These are phyloP conservation scores for Steinernema feltiae DNA, from an alignment of 1,140 invertebrate species.

Conservation along the genomic window DNA sequence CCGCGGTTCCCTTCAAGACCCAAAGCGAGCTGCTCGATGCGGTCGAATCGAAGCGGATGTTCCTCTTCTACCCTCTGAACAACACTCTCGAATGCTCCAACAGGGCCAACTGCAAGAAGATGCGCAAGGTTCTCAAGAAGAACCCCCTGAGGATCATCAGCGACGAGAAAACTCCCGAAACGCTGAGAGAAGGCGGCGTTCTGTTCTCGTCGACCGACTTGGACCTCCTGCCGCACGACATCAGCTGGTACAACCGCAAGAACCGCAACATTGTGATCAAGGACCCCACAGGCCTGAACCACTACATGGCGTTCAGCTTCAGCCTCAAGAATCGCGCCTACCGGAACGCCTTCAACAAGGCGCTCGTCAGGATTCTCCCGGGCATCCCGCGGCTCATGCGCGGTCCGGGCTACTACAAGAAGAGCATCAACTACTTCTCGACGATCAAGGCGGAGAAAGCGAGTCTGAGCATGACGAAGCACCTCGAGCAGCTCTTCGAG, in stretches of 20 bases:
- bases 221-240: conserved; percentile 25
- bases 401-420: conserved; percentile 24
- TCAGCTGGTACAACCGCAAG: conserved; percentile 27
- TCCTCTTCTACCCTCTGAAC: conserved; percentile 28
- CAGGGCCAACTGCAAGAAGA: conserved; percentile 21
- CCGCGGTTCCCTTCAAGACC: conserved; percentile 32
- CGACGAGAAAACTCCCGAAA: conserved; percentile 9
- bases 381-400: conserved; percentile 29
- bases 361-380: conserved; percentile 33
- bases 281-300: conserved; percentile 31
- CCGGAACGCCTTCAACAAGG: conserved; percentile 35
- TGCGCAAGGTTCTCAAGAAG: conserved; percentile 20
- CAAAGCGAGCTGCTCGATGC: conserved; percentile 29
- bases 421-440: neutral
- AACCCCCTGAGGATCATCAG: conserved; percentile 19
- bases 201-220: conserved; percentile 33
- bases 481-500: conserved; percentile 32
- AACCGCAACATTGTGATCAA: conserved; percentile 30
- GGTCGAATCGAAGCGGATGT: conserved; percentile 10
- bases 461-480: conserved; percentile 16
- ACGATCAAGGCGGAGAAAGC: neutral
- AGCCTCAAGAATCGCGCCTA: conserved; percentile 25
- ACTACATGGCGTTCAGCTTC: conserved; percentile 37
- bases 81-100: conserved; percentile 29
- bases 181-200: conserved; percentile 19